Evolutionary conservation across 2,888 invertebrate genomes (phyloP).

Genomic region (Polyommatus iphigenia): DNA sequence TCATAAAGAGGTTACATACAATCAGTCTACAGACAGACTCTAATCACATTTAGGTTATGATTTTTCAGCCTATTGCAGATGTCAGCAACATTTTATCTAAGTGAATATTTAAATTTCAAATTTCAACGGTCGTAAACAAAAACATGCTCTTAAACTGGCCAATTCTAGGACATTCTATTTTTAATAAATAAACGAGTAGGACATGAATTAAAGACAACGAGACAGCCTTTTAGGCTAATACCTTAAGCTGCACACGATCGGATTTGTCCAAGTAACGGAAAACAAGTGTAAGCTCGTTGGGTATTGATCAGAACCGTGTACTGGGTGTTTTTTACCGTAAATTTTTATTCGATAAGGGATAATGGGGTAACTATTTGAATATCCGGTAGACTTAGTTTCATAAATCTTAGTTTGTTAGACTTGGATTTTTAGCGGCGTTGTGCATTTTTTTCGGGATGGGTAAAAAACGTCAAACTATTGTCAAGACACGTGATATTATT

Average conservation of each 20-base stretch:
- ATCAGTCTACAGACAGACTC: too few relatives aligned
- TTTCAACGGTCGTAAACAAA: too few relatives aligned
- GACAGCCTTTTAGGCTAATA: slow-evolving; percentile 23
- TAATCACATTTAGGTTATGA: too few relatives aligned
- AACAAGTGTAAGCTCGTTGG: slow-evolving; percentile 20
- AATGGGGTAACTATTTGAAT: not conserved
- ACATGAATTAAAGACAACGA: not conserved
- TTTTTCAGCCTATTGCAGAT: too few relatives aligned
- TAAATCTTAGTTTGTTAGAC: too few relatives aligned
- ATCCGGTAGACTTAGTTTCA: not conserved
- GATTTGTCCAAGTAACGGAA: slow-evolving; percentile 21
- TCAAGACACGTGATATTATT: too few relatives aligned
- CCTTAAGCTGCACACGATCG: slow-evolving; percentile 25
- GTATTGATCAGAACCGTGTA: slow-evolving; percentile 9
- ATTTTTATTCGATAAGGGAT: not conserved
- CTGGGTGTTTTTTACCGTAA: not conserved
- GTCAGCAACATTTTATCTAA: too few relatives aligned
- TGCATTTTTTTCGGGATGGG: too few relatives aligned
- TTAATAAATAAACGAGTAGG: not conserved
- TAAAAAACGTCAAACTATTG: too few relatives aligned
- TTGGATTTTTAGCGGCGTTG: too few relatives aligned
- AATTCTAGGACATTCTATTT: not conserved
- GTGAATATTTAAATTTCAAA: too few relatives aligned
- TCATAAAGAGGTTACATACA: too few relatives aligned
- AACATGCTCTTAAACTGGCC: not conserved